Percentiles rank a stretch among this genome's conserved stretches.
These are phyloP conservation scores for Brachystomella parvula DNA, from an alignment of 1,140 invertebrate genomes.

Conservation along the genomic window DNA sequence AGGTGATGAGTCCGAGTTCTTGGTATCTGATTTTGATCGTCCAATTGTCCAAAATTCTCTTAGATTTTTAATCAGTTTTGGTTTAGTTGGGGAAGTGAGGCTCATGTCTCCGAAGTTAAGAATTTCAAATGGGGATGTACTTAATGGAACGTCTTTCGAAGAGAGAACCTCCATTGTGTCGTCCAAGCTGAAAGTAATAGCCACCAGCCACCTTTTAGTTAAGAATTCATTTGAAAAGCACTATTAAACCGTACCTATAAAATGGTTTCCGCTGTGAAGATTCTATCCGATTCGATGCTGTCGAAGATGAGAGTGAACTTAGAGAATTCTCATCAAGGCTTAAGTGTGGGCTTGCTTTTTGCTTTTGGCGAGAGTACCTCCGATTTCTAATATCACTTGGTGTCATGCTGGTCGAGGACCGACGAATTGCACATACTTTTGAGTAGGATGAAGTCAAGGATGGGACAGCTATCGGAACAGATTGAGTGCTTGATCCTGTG, in stretches of 20 bases:
- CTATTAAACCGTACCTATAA: conserved; percentile 29
- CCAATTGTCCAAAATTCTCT: conserved; percentile 40
- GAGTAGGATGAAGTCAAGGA: conserved; percentile 44
- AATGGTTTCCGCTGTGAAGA: conserved; percentile 34
- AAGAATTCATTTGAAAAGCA: neutral
- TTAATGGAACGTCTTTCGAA: conserved; percentile 24
- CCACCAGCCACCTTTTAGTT: conserved; percentile 54
- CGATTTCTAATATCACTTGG: conserved; percentile 37
- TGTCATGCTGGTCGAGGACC: conserved; percentile 65
- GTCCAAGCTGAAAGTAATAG: conserved; percentile 47
- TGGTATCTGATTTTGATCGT: conserved; percentile 14
- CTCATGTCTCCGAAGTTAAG: conserved; percentile 17
- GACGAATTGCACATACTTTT: conserved; percentile 59
- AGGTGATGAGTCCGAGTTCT: conserved; percentile 18
- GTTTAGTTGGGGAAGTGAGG: conserved; percentile 11
- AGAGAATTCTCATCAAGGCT: conserved; percentile 36
- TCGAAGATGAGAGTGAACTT: conserved; percentile 29
- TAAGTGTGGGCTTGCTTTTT: conserved; percentile 26
- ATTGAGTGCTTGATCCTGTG: conserved; percentile 21
- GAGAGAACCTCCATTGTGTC: conserved; percentile 38
- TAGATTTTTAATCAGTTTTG: conserved; percentile 39
- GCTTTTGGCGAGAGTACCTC: conserved; percentile 23
- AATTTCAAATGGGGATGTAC: conserved; percentile 35
- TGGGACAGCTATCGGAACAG: conserved; percentile 32
- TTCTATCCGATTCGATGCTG: conserved; percentile 8